Evolutionary conservation across 2,888 invertebrate species (phyloP).

Genomic region (Aphodius granarius): DNA sequence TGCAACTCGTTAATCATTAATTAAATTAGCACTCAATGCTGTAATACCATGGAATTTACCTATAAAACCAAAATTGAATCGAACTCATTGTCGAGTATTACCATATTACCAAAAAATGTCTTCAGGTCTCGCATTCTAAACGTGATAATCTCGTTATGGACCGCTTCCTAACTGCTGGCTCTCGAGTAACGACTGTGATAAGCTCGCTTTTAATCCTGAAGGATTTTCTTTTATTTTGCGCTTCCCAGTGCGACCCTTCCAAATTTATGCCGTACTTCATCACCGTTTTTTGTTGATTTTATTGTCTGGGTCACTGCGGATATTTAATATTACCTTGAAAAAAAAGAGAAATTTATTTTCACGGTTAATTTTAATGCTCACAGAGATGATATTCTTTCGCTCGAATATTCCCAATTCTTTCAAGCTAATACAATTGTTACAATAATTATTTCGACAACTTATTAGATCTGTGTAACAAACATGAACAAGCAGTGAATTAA

Average conservation of each 20-base stretch:
- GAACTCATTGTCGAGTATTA: background rate
- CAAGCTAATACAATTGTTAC: too few relatives aligned
- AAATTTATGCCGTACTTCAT: background rate
- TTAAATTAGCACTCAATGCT: background rate
- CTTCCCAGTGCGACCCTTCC: background rate
- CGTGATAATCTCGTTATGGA: background rate
- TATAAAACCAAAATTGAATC: background rate
- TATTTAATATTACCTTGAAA: background rate
- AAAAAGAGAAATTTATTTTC: too few relatives aligned
- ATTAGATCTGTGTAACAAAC: too few relatives aligned
- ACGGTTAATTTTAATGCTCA: too few relatives aligned
- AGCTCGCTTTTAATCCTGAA: background rate
- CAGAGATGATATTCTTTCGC: too few relatives aligned
- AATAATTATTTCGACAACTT: too few relatives aligned
- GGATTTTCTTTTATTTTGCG: background rate
- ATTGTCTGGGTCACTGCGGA: background rate
- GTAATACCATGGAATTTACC: background rate
- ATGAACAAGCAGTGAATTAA: too few relatives aligned
- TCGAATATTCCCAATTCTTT: too few relatives aligned
- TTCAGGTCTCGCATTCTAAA: background rate
- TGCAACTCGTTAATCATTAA: background rate
- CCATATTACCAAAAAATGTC: background rate
- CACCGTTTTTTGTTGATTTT: background rate
- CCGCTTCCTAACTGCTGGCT: background rate
- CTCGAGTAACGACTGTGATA: background rate